phyloP scores from a whole-genome alignment of 2,888 invertebrate genomes.

The Platycnemis pennipes region DNA sequence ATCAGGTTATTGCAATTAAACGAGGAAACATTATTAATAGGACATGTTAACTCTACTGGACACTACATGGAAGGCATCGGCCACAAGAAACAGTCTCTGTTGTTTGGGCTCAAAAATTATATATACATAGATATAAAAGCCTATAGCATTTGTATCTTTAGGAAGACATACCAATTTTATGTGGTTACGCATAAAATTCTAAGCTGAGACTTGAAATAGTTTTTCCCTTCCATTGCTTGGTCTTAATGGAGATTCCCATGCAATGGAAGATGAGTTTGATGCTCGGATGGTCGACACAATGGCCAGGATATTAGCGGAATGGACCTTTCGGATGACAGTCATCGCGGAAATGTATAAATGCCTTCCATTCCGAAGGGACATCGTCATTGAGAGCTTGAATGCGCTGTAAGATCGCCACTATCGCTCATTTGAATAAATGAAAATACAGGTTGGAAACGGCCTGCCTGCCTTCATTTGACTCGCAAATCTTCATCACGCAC shows the following conservation, averaged over 20 bases:
- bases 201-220: not conserved
- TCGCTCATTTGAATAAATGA: constrained; percentile 32
- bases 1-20: too few species aligned
- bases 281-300: not conserved
- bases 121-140: too few species aligned
- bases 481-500: constrained; percentile 39
- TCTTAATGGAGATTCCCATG: not conserved
- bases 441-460: constrained; percentile 5
- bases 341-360: not conserved
- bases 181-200: not conserved
- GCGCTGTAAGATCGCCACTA: constrained; percentile 5
- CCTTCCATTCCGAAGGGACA: not conserved
- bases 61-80: too few species aligned
- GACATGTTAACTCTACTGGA: too few species aligned
- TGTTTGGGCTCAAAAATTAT: too few species aligned
- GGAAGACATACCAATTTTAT: too few species aligned
- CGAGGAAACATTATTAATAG: too few species aligned
- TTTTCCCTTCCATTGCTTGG: not conserved
- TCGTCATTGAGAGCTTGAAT: not conserved
- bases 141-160: too few species aligned
- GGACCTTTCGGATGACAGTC: not conserved
- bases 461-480: not conserved
- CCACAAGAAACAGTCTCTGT: too few species aligned
- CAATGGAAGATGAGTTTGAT: not conserved
- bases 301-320: constrained; percentile 22